Percentiles rank a stretch among this genome's conserved stretches.
Conservation (phyloP, 53 echinoderm and acorn worm species). For the Pentamera pediparva region DNA sequence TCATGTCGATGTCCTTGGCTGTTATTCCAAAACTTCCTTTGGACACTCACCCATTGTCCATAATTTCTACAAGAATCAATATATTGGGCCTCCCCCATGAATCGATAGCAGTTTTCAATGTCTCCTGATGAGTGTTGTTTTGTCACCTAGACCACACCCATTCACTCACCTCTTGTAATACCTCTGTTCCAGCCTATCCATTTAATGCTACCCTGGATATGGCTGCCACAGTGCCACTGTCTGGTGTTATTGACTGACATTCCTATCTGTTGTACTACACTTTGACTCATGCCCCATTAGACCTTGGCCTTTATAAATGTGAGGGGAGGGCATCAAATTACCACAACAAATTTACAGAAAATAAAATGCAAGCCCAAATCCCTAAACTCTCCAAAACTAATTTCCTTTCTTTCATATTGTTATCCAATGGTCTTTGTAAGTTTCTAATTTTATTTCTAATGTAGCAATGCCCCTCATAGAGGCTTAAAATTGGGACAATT, state of each 20-base stretch:
- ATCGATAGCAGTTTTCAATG: too few species aligned
- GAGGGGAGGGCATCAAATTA: too few species aligned
- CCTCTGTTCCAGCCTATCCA: background rate
- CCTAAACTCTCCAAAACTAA: too few species aligned
- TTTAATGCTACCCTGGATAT: conserved; percentile 30
- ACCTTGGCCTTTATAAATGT: too few species aligned
- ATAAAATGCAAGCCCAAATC: too few species aligned
- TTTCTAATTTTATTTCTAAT: background rate
- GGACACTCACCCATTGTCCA: too few species aligned
- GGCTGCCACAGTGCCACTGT: background rate
- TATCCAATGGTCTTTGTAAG: background rate
- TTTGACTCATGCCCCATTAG: background rate
- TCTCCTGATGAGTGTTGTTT: background rate
- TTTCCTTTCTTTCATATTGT: background rate
- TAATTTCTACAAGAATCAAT: too few species aligned
- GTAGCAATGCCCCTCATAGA: background rate
- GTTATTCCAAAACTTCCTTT: too few species aligned
- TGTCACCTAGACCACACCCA: background rate
- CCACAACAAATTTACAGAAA: too few species aligned
- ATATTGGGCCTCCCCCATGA: too few species aligned
- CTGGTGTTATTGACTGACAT: background rate
- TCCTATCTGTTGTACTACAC: conserved; percentile 25
- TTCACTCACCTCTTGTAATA: background rate
- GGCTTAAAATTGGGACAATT: too few species aligned
- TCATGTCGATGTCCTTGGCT: too few species aligned